These are phyloP conservation scores for Recurvirostra avosetta DNA, from an alignment of 2,113 vertebrate species.

Conservation along the genomic window DNA sequence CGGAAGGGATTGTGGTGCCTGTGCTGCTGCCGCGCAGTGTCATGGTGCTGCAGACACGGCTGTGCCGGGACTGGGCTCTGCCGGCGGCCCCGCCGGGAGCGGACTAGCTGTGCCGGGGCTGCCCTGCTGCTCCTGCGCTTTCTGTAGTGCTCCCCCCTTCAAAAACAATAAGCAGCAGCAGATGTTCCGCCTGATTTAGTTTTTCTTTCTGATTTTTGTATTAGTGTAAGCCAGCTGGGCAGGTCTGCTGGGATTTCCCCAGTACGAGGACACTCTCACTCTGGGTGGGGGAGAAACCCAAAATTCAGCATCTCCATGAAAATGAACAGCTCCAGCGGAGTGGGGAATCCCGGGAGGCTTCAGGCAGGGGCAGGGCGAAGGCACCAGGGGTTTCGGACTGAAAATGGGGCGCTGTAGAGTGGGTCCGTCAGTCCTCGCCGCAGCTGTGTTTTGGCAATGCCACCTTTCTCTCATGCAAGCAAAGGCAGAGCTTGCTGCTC, in stretches of 20 bases:
- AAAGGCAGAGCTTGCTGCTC: too few species aligned
- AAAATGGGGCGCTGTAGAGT: too few species aligned
- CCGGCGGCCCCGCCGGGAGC: not conserved
- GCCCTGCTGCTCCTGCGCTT: not conserved
- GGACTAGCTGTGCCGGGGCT: not conserved
- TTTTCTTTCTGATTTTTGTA: not conserved
- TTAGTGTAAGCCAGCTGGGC: not conserved
- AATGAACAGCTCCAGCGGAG: fast-evolving
- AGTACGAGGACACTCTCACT: fast-evolving
- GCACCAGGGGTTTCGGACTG: too few species aligned
- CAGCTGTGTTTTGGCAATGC: too few species aligned
- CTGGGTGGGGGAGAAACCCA: not conserved
- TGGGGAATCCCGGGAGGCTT: not conserved
- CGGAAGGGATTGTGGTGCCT: not conserved
- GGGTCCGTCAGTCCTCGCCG: too few species aligned
- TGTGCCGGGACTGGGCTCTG: fast-evolving
- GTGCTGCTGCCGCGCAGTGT: fast-evolving
- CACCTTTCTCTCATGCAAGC: too few species aligned
- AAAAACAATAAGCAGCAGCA: not conserved
- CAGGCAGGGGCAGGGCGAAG: too few species aligned
- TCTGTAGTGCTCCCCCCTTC: not conserved
- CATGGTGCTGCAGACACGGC: fast-evolving
- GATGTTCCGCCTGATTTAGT: not conserved
- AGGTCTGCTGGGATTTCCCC: not conserved
- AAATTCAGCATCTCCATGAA: fast-evolving